phyloP scores from a whole-genome alignment of 2,113 vertebrate genomes.

The Todiramphus saurophagus region DNA sequence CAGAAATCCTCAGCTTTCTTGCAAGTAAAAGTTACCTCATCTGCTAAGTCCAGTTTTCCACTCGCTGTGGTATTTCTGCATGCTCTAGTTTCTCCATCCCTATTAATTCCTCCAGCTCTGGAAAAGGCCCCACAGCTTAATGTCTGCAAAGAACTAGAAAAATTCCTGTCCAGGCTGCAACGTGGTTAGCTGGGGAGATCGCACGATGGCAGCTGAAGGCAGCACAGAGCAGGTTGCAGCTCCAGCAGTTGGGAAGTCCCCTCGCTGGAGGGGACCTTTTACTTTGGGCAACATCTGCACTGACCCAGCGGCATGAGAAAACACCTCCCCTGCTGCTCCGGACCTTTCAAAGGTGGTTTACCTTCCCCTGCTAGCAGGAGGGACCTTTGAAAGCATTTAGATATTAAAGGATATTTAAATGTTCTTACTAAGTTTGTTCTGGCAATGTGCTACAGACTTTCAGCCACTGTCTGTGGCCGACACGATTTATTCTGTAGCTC shows the following conservation, averaged over 20 bases:
- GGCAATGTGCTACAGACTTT: neutral
- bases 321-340: neutral
- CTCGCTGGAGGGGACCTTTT: neutral
- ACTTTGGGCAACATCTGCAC: neutral
- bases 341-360: neutral
- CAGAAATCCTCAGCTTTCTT: neutral
- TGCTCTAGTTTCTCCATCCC: neutral
- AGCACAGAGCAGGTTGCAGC: neutral
- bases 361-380: neutral
- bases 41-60: neutral
- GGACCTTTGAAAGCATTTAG: neutral
- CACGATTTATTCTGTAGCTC: neutral
- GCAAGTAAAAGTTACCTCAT: neutral
- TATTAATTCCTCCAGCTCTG: neutral
- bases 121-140: neutral
- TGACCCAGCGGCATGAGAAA: fast-evolving
- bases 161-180: neutral
- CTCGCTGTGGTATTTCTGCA: neutral
- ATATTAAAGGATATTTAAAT: neutral
- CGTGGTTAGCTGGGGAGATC: fast-evolving
- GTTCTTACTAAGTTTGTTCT: neutral
- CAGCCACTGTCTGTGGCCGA: neutral
- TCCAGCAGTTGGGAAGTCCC: neutral
- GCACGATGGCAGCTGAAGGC: fast-evolving
- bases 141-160: neutral